Percentiles rank a stretch among this genome's conserved stretches.
Evolutionary conservation across 2,113 vertebrate species (phyloP).

Genomic region (Nettapus auritus): DNA sequence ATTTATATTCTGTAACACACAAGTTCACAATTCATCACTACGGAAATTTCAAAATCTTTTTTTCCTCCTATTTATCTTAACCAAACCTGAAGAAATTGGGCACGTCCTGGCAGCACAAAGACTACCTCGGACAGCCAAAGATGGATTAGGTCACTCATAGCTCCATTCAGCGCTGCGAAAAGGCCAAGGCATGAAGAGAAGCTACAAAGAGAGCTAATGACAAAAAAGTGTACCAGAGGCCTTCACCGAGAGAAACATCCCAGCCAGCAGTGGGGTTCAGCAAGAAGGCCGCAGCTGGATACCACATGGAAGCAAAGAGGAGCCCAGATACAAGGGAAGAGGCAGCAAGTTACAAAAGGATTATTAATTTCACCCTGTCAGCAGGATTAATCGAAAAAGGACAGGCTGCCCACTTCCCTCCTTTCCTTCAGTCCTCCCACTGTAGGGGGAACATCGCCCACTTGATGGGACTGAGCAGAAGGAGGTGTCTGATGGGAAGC

Average conservation of each 20-base stretch:
- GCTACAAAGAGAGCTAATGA: not conserved
- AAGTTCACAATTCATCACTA: not conserved
- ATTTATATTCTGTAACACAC: not conserved
- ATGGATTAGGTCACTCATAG: not conserved
- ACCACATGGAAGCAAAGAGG: not conserved
- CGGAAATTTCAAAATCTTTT: accelerated
- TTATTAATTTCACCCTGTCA: not conserved
- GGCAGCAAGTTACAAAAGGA: not conserved
- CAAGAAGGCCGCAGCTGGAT: not conserved
- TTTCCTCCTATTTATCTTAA: not conserved
- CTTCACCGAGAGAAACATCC: not conserved
- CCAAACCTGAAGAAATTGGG: not conserved
- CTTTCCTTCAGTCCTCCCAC: not conserved
- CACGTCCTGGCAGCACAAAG: not conserved
- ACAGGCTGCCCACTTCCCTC: not conserved
- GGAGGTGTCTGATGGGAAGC: not conserved
- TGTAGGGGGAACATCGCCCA: not conserved
- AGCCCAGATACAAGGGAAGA: not conserved
- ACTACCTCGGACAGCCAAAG: not conserved
- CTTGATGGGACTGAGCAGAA: not conserved
- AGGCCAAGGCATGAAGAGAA: not conserved
- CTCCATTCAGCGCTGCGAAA: not conserved
- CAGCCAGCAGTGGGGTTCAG: not conserved
- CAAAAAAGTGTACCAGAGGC: not conserved
- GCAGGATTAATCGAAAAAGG: not conserved